Evolutionary conservation across 2,888 invertebrate genomes (phyloP).

Genomic region (Pogonocherus hispidulus): DNA sequence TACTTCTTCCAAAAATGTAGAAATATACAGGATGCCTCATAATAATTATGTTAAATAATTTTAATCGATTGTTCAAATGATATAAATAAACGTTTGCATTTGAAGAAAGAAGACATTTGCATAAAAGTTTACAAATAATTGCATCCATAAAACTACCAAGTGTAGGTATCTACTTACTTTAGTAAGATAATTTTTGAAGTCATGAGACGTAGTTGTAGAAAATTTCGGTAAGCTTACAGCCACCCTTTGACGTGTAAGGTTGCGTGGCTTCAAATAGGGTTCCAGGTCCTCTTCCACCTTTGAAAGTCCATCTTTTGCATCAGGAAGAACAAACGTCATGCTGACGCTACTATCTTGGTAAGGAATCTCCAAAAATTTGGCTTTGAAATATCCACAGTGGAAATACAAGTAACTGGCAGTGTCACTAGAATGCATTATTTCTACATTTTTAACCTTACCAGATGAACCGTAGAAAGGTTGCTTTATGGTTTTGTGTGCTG

Average conservation of each 20-base stretch:
- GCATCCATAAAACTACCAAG: too few relatives aligned
- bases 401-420: conserved; percentile 43
- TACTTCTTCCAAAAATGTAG: too few relatives aligned
- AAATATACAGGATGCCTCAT: too few relatives aligned
- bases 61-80: too few relatives aligned
- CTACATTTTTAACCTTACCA: too few relatives aligned
- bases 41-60: too few relatives aligned
- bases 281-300: conserved; percentile 41
- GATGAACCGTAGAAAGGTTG: conserved; percentile 17
- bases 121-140: too few relatives aligned
- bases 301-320: conserved; percentile 48
- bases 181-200: conserved; percentile 52
- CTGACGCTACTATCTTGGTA: conserved; percentile 49
- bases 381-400: conserved; percentile 50
- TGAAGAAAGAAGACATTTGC: too few relatives aligned
- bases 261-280: conserved; percentile 39
- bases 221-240: conserved; percentile 53
- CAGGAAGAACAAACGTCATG: conserved; percentile 55
- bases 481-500: conserved; percentile 46
- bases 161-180: conserved; percentile 48
- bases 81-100: too few relatives aligned
- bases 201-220: conserved; percentile 43
- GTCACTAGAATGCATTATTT: too few relatives aligned
- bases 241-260: conserved; percentile 40
- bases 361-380: conserved; percentile 57